A percentile compares a stretch with the other conserved stretches of the same genome.
Evolutionary conservation across 2,113 vertebrate species (phyloP).

Genomic region (Chloebia gouldiae): DNA sequence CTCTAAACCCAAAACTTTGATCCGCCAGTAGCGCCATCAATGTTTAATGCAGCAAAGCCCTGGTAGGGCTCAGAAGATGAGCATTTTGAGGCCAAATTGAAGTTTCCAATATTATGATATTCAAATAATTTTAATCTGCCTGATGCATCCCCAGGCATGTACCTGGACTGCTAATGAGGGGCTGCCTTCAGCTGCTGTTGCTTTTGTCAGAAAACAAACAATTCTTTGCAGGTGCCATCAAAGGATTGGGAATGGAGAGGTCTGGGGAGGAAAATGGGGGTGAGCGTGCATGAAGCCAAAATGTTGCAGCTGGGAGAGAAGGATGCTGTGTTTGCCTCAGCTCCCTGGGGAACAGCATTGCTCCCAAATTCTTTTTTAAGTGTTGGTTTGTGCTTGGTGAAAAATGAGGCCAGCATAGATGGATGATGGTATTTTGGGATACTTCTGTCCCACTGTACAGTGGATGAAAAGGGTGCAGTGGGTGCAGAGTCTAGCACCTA

Average conservation of each 20-base stretch:
- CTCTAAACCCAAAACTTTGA: slow-evolving; percentile 61
- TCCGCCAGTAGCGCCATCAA: slow-evolving; percentile 62
- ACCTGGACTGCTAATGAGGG: slow-evolving; percentile 64
- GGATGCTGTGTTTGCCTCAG: accelerated
- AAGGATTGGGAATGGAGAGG: not conserved
- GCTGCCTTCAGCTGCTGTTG: slow-evolving; percentile 17
- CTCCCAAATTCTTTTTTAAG: not conserved
- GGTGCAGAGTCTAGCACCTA: not conserved
- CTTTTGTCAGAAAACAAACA: slow-evolving; percentile 60
- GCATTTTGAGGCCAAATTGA: slow-evolving; percentile 62
- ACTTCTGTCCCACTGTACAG: not conserved
- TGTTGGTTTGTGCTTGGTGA: not conserved
- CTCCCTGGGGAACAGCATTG: not conserved
- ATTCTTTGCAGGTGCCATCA: slow-evolving; percentile 41
- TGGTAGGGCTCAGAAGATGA: slow-evolving; percentile 48
- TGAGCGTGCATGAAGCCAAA: not conserved
- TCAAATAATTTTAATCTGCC: slow-evolving; percentile 46
- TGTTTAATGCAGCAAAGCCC: slow-evolving; percentile 73
- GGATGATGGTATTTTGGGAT: not conserved
- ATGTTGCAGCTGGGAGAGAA: accelerated
- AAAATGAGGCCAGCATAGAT: not conserved
- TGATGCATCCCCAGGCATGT: slow-evolving; percentile 12
- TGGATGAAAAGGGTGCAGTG: too few relatives aligned
- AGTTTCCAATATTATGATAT: slow-evolving; percentile 60
- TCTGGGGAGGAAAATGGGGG: slow-evolving; percentile 40